Conservation (phyloP, 2,797 vertebrate genomes). For the Peromyscus eremicus region DNA sequence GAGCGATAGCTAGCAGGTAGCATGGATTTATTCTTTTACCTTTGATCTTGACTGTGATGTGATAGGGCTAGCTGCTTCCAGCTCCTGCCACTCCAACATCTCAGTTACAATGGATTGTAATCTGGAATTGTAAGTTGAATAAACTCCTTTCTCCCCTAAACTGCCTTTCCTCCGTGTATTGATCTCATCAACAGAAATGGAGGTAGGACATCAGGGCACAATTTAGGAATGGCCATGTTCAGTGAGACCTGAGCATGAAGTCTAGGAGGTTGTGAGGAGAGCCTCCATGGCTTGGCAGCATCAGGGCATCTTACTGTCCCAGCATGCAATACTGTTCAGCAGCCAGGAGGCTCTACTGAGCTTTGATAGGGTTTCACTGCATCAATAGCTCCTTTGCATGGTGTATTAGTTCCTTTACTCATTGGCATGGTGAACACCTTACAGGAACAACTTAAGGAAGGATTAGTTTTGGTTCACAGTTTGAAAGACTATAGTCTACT, state of each 20-base stretch:
- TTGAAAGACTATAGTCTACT: background rate
- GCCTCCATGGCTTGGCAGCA: background rate
- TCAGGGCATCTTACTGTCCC: background rate
- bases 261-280: background rate
- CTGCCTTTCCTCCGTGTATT: background rate
- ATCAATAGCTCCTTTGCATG: background rate
- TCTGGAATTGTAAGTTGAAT: background rate
- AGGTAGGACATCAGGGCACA: background rate
- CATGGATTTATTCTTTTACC: background rate
- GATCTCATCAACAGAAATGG: background rate
- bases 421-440: background rate
- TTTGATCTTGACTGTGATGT: background rate
- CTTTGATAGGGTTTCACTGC: background rate
- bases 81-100: background rate
- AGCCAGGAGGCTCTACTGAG: background rate
- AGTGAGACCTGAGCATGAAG: background rate
- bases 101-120: background rate
- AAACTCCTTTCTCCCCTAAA: background rate
- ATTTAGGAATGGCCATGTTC: background rate
- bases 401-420: background rate
- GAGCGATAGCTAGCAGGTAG: background rate
- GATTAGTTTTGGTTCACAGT: background rate
- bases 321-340: background rate
- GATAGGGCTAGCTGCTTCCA: background rate
- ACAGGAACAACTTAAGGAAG: background rate